phyloP scores from a whole-genome alignment of 2,888 invertebrate species.

The Poecilus cupreus region DNA sequence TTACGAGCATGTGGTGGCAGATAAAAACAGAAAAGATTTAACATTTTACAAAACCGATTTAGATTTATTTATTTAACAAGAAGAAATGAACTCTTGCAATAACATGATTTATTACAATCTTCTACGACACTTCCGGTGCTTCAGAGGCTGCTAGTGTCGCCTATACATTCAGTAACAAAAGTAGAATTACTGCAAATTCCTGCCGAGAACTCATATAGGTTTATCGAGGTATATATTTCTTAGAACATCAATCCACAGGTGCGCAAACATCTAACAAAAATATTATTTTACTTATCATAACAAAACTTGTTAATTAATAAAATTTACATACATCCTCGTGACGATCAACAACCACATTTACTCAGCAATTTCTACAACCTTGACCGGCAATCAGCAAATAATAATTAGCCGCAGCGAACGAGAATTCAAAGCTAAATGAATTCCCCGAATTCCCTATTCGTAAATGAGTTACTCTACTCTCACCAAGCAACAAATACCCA shows the following conservation, averaged over 20 bases:
- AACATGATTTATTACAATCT: no score
- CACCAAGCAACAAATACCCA: neutral
- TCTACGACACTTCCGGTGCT: no score
- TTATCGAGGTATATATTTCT: neutral
- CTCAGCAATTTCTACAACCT: slow-evolving; percentile 11
- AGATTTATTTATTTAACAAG: no score
- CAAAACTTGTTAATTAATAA: slow-evolving; percentile 12
- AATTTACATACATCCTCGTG: slow-evolving; percentile 2
- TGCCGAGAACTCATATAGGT: no score
- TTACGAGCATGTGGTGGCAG: no score
- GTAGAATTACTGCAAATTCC: no score
- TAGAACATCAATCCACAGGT: neutral
- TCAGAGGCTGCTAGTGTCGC: no score
- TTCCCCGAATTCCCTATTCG: neutral
- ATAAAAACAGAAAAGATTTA: no score
- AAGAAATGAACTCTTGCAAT: no score
- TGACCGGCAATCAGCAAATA: slow-evolving; percentile 19
- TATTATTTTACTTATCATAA: neutral
- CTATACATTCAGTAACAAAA: no score
- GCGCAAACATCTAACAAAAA: neutral
- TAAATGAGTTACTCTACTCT: neutral
- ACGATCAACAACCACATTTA: slow-evolving; percentile 2
- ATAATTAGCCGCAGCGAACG: slow-evolving; percentile 26
- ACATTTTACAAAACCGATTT: no score
- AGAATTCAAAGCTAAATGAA: slow-evolving; percentile 14